A percentile compares a stretch with the other conserved stretches of the same genome.
These are phyloP conservation scores for Pocillopora meandrina DNA, from an alignment of 92 coral and sea anemone species.

Conservation along the genomic window DNA sequence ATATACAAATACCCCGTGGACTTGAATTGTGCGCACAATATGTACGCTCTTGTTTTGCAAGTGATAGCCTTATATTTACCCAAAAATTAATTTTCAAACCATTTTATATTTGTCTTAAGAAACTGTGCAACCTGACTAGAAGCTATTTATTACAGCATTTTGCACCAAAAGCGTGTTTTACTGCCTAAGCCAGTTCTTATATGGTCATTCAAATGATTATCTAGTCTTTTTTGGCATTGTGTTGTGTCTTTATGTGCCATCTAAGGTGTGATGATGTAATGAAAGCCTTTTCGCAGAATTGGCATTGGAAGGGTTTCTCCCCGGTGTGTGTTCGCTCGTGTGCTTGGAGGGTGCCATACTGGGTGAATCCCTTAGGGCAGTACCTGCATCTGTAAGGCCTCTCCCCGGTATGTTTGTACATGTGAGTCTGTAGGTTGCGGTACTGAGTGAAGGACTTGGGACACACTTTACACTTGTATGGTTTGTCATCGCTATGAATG, in stretches of 20 bases:
- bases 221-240: constrained; percentile 42
- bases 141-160: too few species aligned
- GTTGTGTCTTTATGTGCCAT: constrained; percentile 98
- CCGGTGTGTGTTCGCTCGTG: constrained; percentile 99
- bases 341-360: constrained; percentile 96
- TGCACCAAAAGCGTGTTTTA: too few species aligned
- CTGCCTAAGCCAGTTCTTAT: too few species aligned
- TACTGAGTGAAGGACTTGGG: constrained; percentile 97
- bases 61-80: too few species aligned
- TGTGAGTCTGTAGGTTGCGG: constrained; percentile 96
- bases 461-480: constrained; percentile 94
- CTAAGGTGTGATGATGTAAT: constrained; percentile 97
- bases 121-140: too few species aligned
- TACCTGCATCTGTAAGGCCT: constrained; percentile 90
- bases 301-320: constrained; percentile 92
- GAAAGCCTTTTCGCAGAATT: constrained; percentile 85
- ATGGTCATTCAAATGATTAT: neutral
- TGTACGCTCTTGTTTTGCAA: too few species aligned
- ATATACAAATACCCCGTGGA: too few species aligned
- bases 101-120: too few species aligned
- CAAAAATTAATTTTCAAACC: too few species aligned
- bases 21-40: too few species aligned
- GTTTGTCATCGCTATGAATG: constrained; percentile 97
- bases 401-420: constrained; percentile 98
- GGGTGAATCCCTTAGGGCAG: constrained; percentile 99